Base-by-base conservation (phyloP, 2,888 invertebrate species). In the Scotopteryx bipunctaria region DNA sequence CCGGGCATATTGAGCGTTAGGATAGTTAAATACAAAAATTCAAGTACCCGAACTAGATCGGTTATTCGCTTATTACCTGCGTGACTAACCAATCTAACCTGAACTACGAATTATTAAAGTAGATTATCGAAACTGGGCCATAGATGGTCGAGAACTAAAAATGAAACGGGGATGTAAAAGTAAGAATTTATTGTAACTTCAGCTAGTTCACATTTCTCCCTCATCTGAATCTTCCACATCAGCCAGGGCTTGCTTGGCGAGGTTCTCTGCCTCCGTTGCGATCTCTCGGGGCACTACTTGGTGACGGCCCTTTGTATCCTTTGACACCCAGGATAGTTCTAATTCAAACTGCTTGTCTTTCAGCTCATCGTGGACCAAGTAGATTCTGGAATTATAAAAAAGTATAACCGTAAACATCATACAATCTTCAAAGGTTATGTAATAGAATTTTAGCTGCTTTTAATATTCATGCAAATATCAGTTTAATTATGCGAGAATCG, bases 261-360 rank as follows among this genome's bases (percentile, higher is more conserved):
- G 93, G 66, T 94, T 94, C 75, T 98, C 98, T n/a, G 97, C 97
- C 68, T 96, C 96, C 0, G 92, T 86, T 69, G 94, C 95, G 0
- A 96, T 77, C 29, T 93, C 93, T 1, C 92, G 89, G 0, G 98
- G 97, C 8, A 98, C 97, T 52, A 95, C 82, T 71, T 95, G 93
- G 84, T 98, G 98, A 44, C 91, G 86, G 0, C 98, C 98, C 9
- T 94, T 91, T 0, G 95, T 95, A 55, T 94, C 94, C 69, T 94
- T 94, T 43, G 97, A 96, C 8, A 98, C 97, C 96, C 99, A 97
- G 44, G 98, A 97, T 69, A 99, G 92, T 83, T 99, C 99, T 67
- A 98, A 89, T 76, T 98, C 98, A 78, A 99, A 99, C 67, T 97
- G 95, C 81, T 98, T 97, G 85, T 98, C 97, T 86, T 99, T 99